These are phyloP conservation scores for Nephotettix cincticeps DNA, from an alignment of 1,140 invertebrate genomes.

Conservation along the genomic window DNA sequence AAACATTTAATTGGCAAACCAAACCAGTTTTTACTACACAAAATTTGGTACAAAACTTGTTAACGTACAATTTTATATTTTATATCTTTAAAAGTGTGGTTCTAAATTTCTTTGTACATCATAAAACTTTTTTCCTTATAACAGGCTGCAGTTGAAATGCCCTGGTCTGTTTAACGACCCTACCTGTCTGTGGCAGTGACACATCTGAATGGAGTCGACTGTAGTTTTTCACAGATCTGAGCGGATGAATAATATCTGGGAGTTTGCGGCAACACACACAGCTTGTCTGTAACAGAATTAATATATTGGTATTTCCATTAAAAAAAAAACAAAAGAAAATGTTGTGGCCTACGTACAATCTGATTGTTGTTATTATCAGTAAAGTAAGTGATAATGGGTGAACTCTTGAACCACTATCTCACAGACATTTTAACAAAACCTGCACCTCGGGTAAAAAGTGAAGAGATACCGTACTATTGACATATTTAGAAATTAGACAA, in stretches of 20 bases:
- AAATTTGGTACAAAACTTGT: not conserved
- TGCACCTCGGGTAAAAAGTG: no score
- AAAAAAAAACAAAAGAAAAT: no score
- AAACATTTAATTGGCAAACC: not conserved
- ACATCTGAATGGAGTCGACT: not conserved
- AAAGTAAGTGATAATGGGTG: no score
- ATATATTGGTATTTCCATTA: not conserved
- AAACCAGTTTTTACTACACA: not conserved
- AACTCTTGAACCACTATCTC: no score
- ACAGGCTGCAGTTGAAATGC: no score
- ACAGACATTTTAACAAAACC: no score
- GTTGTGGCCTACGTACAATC: no score
- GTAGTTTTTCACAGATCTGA: not conserved
- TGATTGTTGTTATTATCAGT: no score
- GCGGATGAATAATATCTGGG: not conserved
- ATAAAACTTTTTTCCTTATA: not conserved
- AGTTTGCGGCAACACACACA: slow-evolving; percentile 7
- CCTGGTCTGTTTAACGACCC: no score
- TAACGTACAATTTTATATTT: not conserved
- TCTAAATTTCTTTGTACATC: not conserved
- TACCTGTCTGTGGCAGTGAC: slow-evolving; percentile 8
- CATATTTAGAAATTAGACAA: no score
- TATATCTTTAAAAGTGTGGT: not conserved
- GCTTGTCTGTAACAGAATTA: not conserved
- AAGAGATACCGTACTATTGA: no score